Conservation (phyloP, 2,888 invertebrate species). For the Pammene fasciana region DNA sequence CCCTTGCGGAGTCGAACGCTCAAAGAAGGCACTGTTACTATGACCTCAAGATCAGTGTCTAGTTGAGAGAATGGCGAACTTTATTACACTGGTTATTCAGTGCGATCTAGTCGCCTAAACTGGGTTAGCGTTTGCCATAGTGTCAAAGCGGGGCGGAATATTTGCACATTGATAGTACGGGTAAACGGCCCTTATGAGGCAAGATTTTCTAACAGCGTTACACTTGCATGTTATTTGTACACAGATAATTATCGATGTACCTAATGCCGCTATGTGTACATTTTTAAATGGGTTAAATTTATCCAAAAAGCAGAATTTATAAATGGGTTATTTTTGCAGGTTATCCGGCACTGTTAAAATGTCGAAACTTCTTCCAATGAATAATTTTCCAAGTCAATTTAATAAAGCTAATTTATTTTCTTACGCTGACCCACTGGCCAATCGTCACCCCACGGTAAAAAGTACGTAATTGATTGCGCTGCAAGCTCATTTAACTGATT, state of each 20-base stretch:
- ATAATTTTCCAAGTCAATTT: not conserved
- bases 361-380: too few relatives aligned
- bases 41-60: not conserved
- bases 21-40: not conserved
- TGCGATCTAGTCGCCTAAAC: not conserved
- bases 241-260: not conserved
- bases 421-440: slow-evolving; percentile 34
- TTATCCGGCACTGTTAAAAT: too few relatives aligned
- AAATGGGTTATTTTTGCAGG: too few relatives aligned
- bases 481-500: slow-evolving; percentile 79
- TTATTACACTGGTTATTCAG: not conserved
- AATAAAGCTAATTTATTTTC: slow-evolving; percentile 22
- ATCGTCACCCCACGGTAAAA: slow-evolving; percentile 52
- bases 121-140: not conserved
- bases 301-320: too few relatives aligned
- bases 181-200: slow-evolving; percentile 71
- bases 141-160: slow-evolving; percentile 66
- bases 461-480: slow-evolving; percentile 78
- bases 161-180: slow-evolving; percentile 77
- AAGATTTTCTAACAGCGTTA: slow-evolving; percentile 60
- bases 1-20: not conserved
- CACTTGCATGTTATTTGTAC: slow-evolving; percentile 18
- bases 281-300: not conserved
- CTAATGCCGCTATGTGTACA: not conserved
- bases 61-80: not conserved